phyloP scores from a whole-genome alignment of 2,888 invertebrate species.

The Eristalinus sepulchralis region DNA sequence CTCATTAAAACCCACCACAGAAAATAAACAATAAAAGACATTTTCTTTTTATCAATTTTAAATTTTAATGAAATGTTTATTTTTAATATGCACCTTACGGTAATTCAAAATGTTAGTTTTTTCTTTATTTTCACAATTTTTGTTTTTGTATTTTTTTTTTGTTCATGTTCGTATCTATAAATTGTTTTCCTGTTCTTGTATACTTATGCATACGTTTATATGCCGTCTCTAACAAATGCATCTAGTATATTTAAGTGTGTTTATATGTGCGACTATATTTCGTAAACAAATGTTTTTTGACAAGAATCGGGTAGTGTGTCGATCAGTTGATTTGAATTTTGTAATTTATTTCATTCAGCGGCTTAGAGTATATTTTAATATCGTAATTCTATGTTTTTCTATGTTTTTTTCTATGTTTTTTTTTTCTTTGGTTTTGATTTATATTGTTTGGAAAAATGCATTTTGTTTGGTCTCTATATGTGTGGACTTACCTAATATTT shows the following conservation, averaged over 20 bases:
- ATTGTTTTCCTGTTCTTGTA: slow-evolving; percentile 28
- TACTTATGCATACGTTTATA: slow-evolving; percentile 19
- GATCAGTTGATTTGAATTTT: neutral
- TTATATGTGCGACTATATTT: slow-evolving; percentile 44
- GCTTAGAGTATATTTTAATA: slow-evolving; percentile 9
- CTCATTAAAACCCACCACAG: no score
- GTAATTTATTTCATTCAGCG: slow-evolving; percentile 44
- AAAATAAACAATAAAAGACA: no score
- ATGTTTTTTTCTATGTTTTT: slow-evolving; percentile 26
- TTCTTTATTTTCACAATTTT: slow-evolving; percentile 15
- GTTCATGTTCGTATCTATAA: slow-evolving; percentile 18
- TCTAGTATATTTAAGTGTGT: slow-evolving; percentile 1
- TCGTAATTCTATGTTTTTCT: neutral
- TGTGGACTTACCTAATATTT: slow-evolving; percentile 53
- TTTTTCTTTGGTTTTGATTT: slow-evolving; percentile 7
- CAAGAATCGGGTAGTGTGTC: slow-evolving; percentile 45
- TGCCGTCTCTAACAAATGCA: slow-evolving; percentile 5
- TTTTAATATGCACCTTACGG: slow-evolving; percentile 27
- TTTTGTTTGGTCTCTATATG: slow-evolving; percentile 61
- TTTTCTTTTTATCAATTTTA: neutral
- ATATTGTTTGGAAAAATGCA: slow-evolving; percentile 47
- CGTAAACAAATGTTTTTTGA: slow-evolving; percentile 23
- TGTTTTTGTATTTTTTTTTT: neutral
- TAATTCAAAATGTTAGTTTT: slow-evolving; percentile 24
- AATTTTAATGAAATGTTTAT: slow-evolving; percentile 63